phyloP scores from a whole-genome alignment of 2,888 invertebrate species.

The Drosophila tanythrix region DNA sequence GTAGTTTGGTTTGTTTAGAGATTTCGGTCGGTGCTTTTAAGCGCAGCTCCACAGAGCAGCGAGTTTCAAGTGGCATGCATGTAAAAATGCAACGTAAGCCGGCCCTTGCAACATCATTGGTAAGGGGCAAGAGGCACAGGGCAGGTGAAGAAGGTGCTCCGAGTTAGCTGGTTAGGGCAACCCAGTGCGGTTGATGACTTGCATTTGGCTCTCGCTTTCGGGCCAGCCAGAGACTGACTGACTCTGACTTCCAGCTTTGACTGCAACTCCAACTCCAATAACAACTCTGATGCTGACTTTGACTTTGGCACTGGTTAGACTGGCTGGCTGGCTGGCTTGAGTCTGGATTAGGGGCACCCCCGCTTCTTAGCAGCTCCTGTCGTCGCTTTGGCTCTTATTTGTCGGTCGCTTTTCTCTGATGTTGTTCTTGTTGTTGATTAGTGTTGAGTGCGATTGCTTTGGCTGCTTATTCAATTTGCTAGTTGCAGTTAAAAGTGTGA shows the following conservation, averaged over 20 bases:
- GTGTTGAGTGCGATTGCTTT: constrained; percentile 28
- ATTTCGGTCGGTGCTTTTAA: constrained; percentile 73
- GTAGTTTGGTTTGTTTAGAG: constrained; percentile 73
- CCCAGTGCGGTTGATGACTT: constrained; percentile 75
- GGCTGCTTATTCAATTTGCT: constrained; percentile 30
- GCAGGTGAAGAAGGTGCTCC: constrained; percentile 4
- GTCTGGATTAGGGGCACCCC: constrained; percentile 46
- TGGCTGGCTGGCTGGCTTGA: constrained; percentile 41
- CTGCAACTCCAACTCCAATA: constrained; percentile 7
- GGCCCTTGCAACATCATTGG: constrained; percentile 13
- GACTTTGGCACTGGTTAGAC: constrained; percentile 81
- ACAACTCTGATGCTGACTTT: constrained; percentile 55
- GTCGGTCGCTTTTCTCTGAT: constrained; percentile 48
- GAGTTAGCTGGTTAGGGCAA: constrained; percentile 17
- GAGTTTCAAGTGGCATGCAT: constrained; percentile 70
- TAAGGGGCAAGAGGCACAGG: background rate
- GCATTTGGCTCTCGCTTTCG: constrained; percentile 67
- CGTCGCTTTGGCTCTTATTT: constrained; percentile 27
- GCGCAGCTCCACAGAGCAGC: constrained; percentile 46
- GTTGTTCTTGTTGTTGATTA: constrained; percentile 18
- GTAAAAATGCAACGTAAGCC: constrained; percentile 76
- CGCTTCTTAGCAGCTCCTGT: constrained; percentile 3
- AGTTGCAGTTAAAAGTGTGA: constrained; percentile 28
- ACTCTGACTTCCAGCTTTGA: constrained; percentile 51
- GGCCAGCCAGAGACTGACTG: constrained; percentile 68